Percentiles rank a stretch among this genome's conserved stretches.
phyloP scores from a whole-genome alignment of 2,113 vertebrate genomes.

The Bambusicola thoracicus region DNA sequence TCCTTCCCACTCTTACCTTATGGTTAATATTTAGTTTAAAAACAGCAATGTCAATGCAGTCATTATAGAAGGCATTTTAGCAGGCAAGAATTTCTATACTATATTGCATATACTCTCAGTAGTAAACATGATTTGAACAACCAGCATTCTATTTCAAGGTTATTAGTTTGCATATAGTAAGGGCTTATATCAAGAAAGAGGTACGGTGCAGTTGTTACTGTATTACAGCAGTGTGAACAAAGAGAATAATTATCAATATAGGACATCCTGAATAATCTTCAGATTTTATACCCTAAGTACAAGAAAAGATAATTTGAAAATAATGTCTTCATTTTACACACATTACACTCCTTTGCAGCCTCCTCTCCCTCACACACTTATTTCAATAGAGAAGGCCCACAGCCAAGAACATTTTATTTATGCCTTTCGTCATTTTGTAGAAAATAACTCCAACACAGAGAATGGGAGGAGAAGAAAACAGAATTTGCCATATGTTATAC shows the following conservation, averaged over 20 bases:
- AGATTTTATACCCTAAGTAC: neutral
- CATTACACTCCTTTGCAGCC: neutral
- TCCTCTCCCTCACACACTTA: neutral
- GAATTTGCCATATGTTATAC: neutral
- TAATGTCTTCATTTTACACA: neutral
- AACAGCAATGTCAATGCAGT: conserved; percentile 54
- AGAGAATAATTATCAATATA: conserved; percentile 38
- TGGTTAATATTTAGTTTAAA: conserved; percentile 62
- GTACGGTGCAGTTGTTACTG: neutral
- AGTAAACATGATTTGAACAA: conserved; percentile 44
- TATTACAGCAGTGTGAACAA: neutral
- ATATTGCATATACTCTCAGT: conserved; percentile 27
- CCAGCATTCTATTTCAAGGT: neutral
- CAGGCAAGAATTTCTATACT: conserved; percentile 26
- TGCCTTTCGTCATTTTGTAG: neutral
- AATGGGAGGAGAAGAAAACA: neutral
- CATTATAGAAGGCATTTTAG: conserved; percentile 53
- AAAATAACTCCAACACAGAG: conserved; percentile 32
- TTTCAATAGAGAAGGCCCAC: neutral
- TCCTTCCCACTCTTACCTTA: conserved; percentile 68
- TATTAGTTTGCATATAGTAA: conserved; percentile 36
- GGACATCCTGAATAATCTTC: neutral
- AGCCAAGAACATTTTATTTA: conserved; percentile 39
- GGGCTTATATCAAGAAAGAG: neutral
- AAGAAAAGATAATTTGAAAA: conserved; percentile 34